Conservation (phyloP, 2,113 vertebrate species). For the Zosterops lateralis region DNA sequence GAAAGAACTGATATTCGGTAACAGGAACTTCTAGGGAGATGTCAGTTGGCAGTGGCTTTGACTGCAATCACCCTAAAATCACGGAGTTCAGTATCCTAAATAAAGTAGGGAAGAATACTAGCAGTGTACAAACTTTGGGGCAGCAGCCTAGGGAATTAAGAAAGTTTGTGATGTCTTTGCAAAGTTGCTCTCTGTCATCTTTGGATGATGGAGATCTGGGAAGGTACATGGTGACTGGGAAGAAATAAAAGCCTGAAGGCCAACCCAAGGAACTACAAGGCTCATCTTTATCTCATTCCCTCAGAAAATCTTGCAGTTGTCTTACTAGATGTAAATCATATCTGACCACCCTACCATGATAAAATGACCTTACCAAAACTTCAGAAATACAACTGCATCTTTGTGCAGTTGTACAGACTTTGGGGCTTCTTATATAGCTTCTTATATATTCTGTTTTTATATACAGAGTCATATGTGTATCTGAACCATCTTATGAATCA, state of each 20-base stretch:
- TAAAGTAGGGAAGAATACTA: background rate
- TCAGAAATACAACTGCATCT: background rate
- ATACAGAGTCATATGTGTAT: background rate
- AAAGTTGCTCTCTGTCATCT: slow-evolving; percentile 25
- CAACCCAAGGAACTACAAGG: background rate
- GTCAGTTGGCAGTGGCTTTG: background rate
- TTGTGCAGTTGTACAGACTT: background rate
- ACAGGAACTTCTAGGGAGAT: background rate
- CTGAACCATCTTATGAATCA: background rate
- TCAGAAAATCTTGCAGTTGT: background rate
- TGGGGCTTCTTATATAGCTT: too few species aligned
- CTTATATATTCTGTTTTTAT: background rate
- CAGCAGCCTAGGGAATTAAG: slow-evolving; percentile 40
- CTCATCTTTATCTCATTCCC: background rate
- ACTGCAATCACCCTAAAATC: background rate
- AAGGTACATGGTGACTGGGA: slow-evolving; percentile 15
- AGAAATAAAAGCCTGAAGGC: background rate
- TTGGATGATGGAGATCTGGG: slow-evolving; percentile 35
- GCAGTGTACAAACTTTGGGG: background rate
- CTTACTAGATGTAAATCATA: background rate
- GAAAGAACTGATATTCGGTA: background rate
- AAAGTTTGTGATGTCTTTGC: slow-evolving; percentile 49
- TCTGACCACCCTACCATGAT: background rate
- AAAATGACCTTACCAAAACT: background rate
- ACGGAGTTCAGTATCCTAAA: background rate